Evolutionary conservation across 92 coral and sea anemone species (phyloP).

Genomic region (Epizoanthus fatuus): DNA sequence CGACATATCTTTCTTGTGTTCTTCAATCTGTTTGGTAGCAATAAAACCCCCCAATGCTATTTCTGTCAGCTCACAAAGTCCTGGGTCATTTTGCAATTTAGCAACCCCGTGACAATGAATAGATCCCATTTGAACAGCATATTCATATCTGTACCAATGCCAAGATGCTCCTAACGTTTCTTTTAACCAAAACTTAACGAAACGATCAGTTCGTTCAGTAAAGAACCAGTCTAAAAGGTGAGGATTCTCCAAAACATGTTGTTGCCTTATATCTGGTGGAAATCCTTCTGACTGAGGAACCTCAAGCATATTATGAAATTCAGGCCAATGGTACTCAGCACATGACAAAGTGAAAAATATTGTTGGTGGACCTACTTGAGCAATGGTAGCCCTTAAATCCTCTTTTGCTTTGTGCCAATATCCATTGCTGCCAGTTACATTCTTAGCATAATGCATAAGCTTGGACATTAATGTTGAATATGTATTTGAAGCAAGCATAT

Average conservation of each 20-base stretch:
- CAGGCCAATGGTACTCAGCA: constrained; percentile 69
- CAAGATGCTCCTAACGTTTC: constrained; percentile 68
- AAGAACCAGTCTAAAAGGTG: constrained; percentile 73
- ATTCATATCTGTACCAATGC: constrained; percentile 76
- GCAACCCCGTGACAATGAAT: constrained; percentile 81
- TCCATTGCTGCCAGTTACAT: constrained; percentile 69
- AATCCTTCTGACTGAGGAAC: constrained; percentile 17
- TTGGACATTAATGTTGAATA: constrained; percentile 71
- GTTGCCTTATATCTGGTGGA: constrained; percentile 40
- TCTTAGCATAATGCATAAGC: constrained; percentile 81
- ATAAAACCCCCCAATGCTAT: constrained; percentile 57
- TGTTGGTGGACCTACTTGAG: constrained; percentile 75
- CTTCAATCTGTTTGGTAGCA: constrained; percentile 47
- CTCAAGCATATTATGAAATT: constrained; percentile 55
- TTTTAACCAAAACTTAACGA: constrained; percentile 70
- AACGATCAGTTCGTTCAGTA: constrained; percentile 78
- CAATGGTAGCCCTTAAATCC: constrained; percentile 67
- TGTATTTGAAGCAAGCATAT: constrained; percentile 61
- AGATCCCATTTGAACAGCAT: constrained; percentile 68
- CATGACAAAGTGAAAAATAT: constrained; percentile 62
- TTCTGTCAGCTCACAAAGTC: constrained; percentile 66
- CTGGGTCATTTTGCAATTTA: constrained; percentile 78
- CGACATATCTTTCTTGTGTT: not conserved
- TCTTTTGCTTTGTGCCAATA: constrained; percentile 80
- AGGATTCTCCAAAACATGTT: constrained; percentile 74